Conservation (phyloP, 1,140 invertebrate genomes). For the Trichonephila clavata region DNA sequence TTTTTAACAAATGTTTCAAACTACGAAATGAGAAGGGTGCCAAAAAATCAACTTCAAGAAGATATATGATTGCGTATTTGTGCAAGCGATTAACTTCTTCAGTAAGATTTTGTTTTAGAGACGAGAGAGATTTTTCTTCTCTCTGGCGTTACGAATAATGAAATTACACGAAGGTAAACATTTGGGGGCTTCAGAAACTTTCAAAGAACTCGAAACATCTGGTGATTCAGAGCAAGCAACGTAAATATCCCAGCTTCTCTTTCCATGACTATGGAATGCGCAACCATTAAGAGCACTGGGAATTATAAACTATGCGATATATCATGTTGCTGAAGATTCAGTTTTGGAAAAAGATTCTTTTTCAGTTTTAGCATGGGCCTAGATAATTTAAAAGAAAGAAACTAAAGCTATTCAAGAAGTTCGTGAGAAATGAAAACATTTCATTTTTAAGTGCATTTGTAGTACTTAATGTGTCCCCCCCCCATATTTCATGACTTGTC, state of each 20-base stretch:
- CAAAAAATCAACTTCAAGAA: constrained; percentile 38
- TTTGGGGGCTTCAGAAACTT: background rate
- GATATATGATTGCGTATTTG: background rate
- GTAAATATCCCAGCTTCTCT: background rate
- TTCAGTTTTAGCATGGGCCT: background rate
- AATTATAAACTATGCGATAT: constrained; percentile 1
- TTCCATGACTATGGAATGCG: background rate
- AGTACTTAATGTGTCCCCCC: background rate
- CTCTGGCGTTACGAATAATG: background rate
- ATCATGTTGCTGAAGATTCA: background rate
- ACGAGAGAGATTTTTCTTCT: background rate
- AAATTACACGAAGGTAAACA: constrained; percentile 53
- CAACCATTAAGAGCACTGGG: background rate
- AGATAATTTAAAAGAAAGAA: background rate
- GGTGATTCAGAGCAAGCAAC: background rate
- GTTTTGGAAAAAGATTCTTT: background rate
- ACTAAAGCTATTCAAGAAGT: background rate
- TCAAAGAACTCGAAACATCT: constrained; percentile 24
- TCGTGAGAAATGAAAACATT: background rate
- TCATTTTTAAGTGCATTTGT: background rate
- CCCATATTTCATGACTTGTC: background rate
- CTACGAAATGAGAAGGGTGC: background rate
- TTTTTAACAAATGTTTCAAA: background rate
- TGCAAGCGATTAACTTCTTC: constrained; percentile 42
- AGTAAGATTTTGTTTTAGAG: constrained; percentile 5